Base-by-base conservation (phyloP, 2,888 invertebrate species). In the Argyra leucocephala region DNA sequence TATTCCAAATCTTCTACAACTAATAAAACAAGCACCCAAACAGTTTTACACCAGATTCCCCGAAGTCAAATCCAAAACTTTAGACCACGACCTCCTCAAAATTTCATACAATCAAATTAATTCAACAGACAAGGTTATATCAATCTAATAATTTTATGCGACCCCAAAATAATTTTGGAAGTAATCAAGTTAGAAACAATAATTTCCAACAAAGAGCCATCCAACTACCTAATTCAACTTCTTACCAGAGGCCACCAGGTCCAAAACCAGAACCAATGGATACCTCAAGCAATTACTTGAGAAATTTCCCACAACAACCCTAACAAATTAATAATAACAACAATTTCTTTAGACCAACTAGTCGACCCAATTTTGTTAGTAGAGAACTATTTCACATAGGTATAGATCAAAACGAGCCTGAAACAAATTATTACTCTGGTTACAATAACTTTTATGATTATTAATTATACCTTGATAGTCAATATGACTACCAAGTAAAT, bases 181-280 rank as follows among this genome's bases (percentile, higher is more conserved):
- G 22, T 22, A 63, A n/a, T 48, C 48, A 63, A 37, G n/a, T 15
- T 23, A 63, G 26, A 24, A 63, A 63, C 15, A 57, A 24, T 3
- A 23, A 57, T 57, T 1, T 12, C 22, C 37, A 37, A 37, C 37
- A 37, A 37, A 37, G 37, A 37, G 37, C 15, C 7, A 37, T 37
- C 15, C 37, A n/a, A 63, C 21, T 24, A 63, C 57, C 37, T 57
- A 22, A 63, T 6, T 21, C n/a, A 24, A 57, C 12, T n/a, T 1
- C 21, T 24, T n/a, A 57, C n/a, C 37, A 18, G 12, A 24, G 24
- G 48, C 24, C 24, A 48, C 63, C 61, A 61, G 9, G 5, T 57
- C 60, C n/a, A n/a, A 65, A 65, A 63, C 37, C 63, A 36, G 65
- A 65, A 36, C 65, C 65, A n/a, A 62, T 65, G 65, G 65, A 65